Percentiles rank a stretch among this genome's conserved stretches.
These are phyloP conservation scores for Hafferia zeledoni DNA, from an alignment of 2,797 vertebrate genomes.

Conservation along the genomic window DNA sequence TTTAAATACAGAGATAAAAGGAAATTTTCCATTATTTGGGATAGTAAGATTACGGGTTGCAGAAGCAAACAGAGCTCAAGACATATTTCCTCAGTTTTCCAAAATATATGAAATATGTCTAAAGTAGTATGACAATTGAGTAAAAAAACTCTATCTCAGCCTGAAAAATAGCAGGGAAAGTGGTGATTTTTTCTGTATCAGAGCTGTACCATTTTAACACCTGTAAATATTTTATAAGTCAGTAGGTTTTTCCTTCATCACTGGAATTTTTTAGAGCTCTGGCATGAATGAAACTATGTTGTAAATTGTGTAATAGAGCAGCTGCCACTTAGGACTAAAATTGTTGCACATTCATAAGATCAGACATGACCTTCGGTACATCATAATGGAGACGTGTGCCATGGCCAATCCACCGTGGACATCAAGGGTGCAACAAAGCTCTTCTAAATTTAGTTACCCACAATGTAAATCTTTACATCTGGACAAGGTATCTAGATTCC, in stretches of 20 bases:
- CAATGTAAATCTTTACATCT: not conserved
- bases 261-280: not conserved
- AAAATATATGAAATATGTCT: not conserved
- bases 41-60: not conserved
- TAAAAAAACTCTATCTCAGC: not conserved
- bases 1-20: not conserved
- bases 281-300: not conserved
- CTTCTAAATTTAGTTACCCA: not conserved
- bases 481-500: not conserved
- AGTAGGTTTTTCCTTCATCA: not conserved
- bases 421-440: not conserved
- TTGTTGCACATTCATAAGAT: not conserved
- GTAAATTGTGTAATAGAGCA: not conserved
- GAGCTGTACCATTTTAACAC: not conserved
- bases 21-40: not conserved
- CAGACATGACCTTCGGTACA: not conserved
- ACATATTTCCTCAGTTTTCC: not conserved
- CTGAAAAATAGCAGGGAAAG: not conserved
- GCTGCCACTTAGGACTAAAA: not conserved
- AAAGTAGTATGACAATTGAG: not conserved
- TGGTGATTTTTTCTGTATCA: not conserved
- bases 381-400: not conserved
- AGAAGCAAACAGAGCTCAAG: not conserved
- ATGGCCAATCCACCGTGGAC: not conserved
- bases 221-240: not conserved